These are phyloP conservation scores for Cyclura pinguis DNA, from an alignment of 2,797 vertebrate genomes.

Conservation along the genomic window DNA sequence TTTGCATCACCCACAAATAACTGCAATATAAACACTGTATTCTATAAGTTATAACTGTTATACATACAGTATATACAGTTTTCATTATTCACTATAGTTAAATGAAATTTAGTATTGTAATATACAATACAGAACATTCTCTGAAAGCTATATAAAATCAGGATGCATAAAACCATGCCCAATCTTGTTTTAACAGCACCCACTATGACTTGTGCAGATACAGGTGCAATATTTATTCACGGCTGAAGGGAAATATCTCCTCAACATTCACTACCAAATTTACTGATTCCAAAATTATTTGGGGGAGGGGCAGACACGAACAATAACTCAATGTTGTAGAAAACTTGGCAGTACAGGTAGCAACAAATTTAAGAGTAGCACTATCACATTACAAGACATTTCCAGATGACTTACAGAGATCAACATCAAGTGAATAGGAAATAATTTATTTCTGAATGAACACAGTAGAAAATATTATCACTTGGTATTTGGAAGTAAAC, in stretches of 20 bases:
- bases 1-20: too few species aligned
- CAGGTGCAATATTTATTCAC: not conserved
- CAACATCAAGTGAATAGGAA: not conserved
- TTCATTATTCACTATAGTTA: too few species aligned
- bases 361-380: not conserved
- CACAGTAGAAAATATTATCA: not conserved
- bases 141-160: too few species aligned
- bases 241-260: conserved; percentile 21
- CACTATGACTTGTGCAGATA: conserved; percentile 3
- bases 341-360: not conserved
- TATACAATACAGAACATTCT: too few species aligned
- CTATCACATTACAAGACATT: not conserved
- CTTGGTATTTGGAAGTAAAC: conserved; percentile 12
- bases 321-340: not conserved
- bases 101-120: too few species aligned
- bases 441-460: not conserved
- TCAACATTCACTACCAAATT: not conserved
- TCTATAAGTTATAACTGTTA: too few species aligned
- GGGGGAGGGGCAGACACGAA: not conserved
- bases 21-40: too few species aligned
- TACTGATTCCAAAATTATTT: not conserved
- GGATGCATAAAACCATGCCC: too few species aligned
- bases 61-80: too few species aligned
- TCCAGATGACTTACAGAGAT: not conserved
- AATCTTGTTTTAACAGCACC: not conserved